Evolutionary conservation across 2,113 vertebrate genomes (phyloP).

Genomic region (Dasypus novemcinctus): DNA sequence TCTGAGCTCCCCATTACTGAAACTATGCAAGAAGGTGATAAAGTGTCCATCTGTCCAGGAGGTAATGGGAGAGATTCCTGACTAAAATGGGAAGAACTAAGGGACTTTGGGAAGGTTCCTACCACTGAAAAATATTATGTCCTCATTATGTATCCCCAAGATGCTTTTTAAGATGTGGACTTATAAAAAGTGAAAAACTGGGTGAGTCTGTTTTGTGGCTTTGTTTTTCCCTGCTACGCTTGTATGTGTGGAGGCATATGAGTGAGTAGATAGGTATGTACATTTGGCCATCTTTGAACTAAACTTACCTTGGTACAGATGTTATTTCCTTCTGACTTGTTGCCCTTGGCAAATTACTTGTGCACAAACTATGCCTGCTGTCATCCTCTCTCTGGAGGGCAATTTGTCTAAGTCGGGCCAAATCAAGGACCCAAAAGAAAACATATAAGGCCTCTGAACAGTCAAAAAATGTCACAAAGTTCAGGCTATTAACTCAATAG

Average conservation of each 20-base stretch:
- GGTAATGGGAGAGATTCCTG: neutral
- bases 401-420: neutral
- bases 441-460: neutral
- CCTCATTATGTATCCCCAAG: neutral
- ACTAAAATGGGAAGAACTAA: neutral
- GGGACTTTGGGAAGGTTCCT: neutral
- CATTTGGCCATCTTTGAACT: constrained; percentile 36
- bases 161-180: neutral
- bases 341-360: constrained; percentile 11
- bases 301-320: constrained; percentile 42
- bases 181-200: constrained; percentile 15
- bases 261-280: neutral
- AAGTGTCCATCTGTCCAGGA: neutral
- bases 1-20: neutral
- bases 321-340: constrained; percentile 14
- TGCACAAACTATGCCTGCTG: neutral
- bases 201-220: constrained; percentile 11
- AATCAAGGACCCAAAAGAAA: neutral
- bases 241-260: neutral
- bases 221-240: neutral
- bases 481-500: neutral
- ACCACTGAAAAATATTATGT: neutral
- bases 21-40: neutral
- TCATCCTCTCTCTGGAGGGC: neutral
- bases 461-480: neutral